phyloP scores from a whole-genome alignment of 1,140 invertebrate genomes.

The Polyergus mexicanus region DNA sequence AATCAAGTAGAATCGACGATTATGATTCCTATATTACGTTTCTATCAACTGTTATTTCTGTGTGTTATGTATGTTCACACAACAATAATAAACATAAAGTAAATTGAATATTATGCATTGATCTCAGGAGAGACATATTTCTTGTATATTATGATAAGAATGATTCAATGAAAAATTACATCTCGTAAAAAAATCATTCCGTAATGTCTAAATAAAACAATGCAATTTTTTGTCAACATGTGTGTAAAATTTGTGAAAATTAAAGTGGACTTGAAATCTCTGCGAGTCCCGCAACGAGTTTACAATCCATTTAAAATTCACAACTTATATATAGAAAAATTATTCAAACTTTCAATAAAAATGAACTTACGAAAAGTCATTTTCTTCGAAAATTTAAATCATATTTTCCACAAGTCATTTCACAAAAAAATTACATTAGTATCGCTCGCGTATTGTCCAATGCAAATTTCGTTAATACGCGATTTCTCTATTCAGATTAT shows the following conservation, averaged over 20 bases:
- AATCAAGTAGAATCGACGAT: no score
- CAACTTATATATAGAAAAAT: background rate
- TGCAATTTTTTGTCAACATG: constrained; percentile 4
- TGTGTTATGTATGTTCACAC: background rate
- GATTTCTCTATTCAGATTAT: background rate
- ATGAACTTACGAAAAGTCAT: background rate
- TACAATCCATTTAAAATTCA: background rate
- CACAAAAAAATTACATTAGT: constrained; percentile 29
- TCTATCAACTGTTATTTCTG: background rate
- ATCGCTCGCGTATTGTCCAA: background rate
- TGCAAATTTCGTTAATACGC: background rate
- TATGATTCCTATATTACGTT: background rate
- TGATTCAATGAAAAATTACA: background rate
- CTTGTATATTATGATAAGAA: background rate
- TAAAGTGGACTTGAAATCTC: constrained; percentile 13
- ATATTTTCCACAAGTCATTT: background rate
- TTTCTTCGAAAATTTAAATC: constrained; percentile 16
- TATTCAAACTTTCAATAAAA: constrained; percentile 39
- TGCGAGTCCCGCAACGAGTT: constrained; percentile 71
- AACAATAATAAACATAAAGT: background rate
- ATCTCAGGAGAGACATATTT: background rate
- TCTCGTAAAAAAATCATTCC: background rate
- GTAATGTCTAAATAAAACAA: background rate
- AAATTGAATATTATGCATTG: constrained; percentile 19
- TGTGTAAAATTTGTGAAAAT: background rate